Percentiles rank a stretch among this genome's conserved stretches.
Conservation (phyloP, 1,140 invertebrate species). For the Doryteuthis pealeii region DNA sequence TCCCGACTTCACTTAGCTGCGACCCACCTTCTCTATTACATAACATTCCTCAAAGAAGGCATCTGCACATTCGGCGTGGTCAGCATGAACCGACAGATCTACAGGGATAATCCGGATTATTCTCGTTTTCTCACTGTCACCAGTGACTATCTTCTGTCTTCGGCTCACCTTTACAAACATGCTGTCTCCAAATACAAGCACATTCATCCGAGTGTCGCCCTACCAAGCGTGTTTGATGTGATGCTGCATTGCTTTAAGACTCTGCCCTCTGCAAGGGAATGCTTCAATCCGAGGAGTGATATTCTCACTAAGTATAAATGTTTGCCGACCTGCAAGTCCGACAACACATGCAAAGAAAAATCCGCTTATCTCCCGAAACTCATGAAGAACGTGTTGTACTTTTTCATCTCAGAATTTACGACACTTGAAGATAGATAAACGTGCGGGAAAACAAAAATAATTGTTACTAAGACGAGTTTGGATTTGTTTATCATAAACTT, state of each 20-base stretch:
- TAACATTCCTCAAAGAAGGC: not conserved
- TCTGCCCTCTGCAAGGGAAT: not conserved
- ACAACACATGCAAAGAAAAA: not conserved
- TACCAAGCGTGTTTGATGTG: not conserved
- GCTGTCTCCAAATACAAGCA: not conserved
- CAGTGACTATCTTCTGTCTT: not conserved
- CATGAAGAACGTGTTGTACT: not conserved
- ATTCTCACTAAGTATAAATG: constrained; percentile 2
- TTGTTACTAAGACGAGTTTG: too few species aligned
- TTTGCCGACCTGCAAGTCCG: not conserved
- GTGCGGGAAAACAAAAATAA: too few species aligned
- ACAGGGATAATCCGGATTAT: not conserved
- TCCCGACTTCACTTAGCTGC: not conserved
- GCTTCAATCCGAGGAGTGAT: not conserved
- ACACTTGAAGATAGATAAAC: not conserved
- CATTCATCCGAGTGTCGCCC: not conserved
- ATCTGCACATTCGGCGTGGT: not conserved
- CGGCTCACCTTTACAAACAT: not conserved
- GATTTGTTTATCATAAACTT: too few species aligned
- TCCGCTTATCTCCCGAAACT: not conserved
- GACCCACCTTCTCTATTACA: not conserved
- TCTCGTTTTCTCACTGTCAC: not conserved
- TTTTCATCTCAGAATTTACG: not conserved
- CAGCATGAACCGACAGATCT: not conserved
- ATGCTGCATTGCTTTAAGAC: not conserved